These are phyloP conservation scores for Erpornis zantholeuca DNA, from an alignment of 2,113 vertebrate species.

Conservation along the genomic window DNA sequence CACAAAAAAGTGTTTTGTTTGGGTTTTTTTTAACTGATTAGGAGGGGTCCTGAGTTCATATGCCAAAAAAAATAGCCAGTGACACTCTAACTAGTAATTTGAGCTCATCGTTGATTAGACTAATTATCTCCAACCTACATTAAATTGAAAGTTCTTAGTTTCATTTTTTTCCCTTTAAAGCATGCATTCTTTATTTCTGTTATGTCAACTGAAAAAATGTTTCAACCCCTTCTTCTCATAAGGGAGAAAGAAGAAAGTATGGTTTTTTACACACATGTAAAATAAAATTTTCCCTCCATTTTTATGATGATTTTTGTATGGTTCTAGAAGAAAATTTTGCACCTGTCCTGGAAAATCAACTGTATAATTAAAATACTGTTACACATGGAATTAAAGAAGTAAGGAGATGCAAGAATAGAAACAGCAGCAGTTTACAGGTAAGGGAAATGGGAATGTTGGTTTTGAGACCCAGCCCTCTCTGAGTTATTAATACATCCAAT, in stretches of 20 bases:
- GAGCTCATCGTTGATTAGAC: conserved; percentile 72
- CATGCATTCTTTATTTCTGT: background rate
- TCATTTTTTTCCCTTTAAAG: background rate
- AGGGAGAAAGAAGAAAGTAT: background rate
- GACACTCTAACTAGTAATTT: conserved; percentile 68
- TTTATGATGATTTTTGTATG: background rate
- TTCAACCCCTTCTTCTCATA: background rate
- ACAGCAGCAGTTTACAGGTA: background rate
- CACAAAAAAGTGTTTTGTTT: conserved; percentile 21
- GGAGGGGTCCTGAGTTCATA: background rate
- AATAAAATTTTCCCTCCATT: background rate
- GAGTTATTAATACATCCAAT: background rate
- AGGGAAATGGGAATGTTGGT: background rate
- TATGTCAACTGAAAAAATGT: background rate
- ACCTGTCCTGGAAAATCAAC: background rate
- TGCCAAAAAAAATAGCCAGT: conserved; percentile 69
- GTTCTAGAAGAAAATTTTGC: background rate
- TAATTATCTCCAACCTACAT: conserved; percentile 72
- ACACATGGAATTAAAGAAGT: background rate
- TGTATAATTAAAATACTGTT: background rate
- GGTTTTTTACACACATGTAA: background rate
- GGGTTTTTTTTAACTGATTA: conserved; percentile 42
- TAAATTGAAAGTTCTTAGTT: background rate
- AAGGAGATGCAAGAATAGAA: background rate
- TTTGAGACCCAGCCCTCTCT: background rate